These are phyloP conservation scores for Pocota personata DNA, from an alignment of 2,888 invertebrate genomes.

Conservation along the genomic window DNA sequence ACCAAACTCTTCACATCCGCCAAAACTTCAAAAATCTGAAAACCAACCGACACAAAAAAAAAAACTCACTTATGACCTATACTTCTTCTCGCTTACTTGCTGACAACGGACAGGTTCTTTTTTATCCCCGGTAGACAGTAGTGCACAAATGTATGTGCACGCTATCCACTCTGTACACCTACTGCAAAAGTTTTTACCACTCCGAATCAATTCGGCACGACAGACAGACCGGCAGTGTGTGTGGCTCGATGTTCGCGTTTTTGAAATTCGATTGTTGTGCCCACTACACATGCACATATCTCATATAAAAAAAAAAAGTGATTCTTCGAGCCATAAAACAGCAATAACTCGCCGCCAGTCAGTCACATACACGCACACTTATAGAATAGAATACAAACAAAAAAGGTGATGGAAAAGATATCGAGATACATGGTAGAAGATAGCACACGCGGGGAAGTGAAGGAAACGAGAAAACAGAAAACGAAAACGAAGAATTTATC, in stretches of 20 bases:
- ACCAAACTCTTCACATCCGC: neutral
- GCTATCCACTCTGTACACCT: conserved; percentile 25
- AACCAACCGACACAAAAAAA: too few species aligned
- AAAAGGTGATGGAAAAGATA: conserved; percentile 69
- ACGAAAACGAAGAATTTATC: conserved; percentile 74
- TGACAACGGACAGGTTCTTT: conserved; percentile 27
- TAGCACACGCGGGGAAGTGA: conserved; percentile 36
- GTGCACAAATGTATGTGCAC: conserved; percentile 64
- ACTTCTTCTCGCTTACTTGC: neutral
- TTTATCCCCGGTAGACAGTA: conserved; percentile 40
- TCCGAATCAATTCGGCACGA: conserved; percentile 11
- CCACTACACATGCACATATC: conserved; percentile 45
- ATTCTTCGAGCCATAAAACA: conserved; percentile 47
- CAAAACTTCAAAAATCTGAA: neutral
- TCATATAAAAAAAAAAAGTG: conserved; percentile 21
- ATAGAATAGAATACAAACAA: conserved; percentile 5
- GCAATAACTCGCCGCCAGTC: conserved; percentile 14
- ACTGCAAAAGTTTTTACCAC: conserved; percentile 33
- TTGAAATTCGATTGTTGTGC: conserved; percentile 51
- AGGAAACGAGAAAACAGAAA: conserved; percentile 65
- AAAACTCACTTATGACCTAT: conserved; percentile 40
- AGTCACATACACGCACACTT: conserved; percentile 9
- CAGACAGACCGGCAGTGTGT: conserved; percentile 6
- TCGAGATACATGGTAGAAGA: conserved; percentile 66
- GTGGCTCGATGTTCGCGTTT: neutral